phyloP scores from a whole-genome alignment of 2,113 vertebrate genomes.

The Phrynosoma blainvillii region DNA sequence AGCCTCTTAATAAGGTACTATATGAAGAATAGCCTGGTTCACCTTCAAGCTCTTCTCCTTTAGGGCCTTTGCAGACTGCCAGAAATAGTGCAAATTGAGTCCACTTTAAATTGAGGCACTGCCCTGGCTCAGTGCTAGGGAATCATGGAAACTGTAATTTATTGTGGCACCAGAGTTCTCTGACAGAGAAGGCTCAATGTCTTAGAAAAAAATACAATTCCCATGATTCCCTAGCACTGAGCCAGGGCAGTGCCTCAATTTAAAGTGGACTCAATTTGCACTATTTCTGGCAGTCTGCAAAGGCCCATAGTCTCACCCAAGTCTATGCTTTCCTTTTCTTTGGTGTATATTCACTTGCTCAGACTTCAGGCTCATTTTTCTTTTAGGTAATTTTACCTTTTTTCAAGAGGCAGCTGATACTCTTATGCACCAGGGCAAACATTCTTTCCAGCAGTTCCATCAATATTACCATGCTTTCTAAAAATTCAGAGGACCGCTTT shows the following conservation, averaged over 20 bases:
- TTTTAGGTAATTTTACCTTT: not conserved
- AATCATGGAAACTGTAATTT: too few relatives aligned
- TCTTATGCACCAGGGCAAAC: not conserved
- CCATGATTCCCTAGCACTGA: too few relatives aligned
- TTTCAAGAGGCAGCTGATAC: not conserved
- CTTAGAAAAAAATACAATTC: too few relatives aligned
- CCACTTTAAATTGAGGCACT: too few relatives aligned
- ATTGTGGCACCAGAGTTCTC: too few relatives aligned
- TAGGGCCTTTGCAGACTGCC: too few relatives aligned
- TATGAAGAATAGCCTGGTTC: not conserved
- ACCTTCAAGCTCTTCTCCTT: not conserved
- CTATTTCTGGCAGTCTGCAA: too few relatives aligned
- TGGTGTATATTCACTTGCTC: conserved; percentile 5
- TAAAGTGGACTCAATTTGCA: too few relatives aligned
- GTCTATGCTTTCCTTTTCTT: not conserved
- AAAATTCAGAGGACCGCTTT: not conserved
- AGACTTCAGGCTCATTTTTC: not conserved
- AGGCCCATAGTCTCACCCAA: not conserved
- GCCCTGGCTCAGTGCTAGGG: too few relatives aligned
- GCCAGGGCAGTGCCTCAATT: too few relatives aligned
- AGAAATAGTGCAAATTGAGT: too few relatives aligned
- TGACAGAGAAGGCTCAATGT: too few relatives aligned
- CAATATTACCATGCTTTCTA: not conserved
- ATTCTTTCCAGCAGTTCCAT: not conserved
- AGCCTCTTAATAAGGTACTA: not conserved